phyloP scores from a whole-genome alignment of 2,888 invertebrate genomes.

The Drosophila ustulata region DNA sequence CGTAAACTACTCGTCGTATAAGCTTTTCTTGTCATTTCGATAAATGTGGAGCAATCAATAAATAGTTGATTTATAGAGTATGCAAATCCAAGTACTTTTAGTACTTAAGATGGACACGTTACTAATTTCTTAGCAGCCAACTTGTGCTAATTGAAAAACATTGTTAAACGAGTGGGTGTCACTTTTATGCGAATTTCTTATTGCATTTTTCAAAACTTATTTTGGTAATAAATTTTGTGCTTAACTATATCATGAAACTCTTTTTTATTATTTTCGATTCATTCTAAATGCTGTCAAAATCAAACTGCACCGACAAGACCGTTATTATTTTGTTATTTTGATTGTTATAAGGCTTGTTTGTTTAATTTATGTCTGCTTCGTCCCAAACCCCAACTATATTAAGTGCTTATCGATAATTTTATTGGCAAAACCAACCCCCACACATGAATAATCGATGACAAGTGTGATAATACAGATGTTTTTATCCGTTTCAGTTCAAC shows the following conservation, averaged over 20 bases:
- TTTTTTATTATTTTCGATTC: neutral
- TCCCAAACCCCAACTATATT: conserved; percentile 6
- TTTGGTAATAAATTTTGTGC: neutral
- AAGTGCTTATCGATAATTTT: conserved; percentile 14
- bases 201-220: neutral
- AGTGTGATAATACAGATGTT: neutral
- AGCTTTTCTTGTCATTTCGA: conserved; percentile 18
- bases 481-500: neutral
- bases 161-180: neutral
- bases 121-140: neutral
- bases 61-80: conserved; percentile 3
- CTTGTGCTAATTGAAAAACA: neutral
- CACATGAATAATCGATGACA: conserved; percentile 1
- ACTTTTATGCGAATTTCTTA: neutral
- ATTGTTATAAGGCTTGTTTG: neutral
- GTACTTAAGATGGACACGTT: neutral
- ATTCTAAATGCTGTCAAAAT: neutral
- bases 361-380: conserved; percentile 6
- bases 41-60: conserved; percentile 9
- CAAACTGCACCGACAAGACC: neutral
- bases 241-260: neutral
- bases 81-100: neutral
- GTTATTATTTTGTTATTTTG: neutral
- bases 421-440: conserved; percentile 5
- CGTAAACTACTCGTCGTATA: conserved; percentile 4